Conservation (phyloP, 2,797 vertebrate species). For the Apogon hyalosoma region DNA sequence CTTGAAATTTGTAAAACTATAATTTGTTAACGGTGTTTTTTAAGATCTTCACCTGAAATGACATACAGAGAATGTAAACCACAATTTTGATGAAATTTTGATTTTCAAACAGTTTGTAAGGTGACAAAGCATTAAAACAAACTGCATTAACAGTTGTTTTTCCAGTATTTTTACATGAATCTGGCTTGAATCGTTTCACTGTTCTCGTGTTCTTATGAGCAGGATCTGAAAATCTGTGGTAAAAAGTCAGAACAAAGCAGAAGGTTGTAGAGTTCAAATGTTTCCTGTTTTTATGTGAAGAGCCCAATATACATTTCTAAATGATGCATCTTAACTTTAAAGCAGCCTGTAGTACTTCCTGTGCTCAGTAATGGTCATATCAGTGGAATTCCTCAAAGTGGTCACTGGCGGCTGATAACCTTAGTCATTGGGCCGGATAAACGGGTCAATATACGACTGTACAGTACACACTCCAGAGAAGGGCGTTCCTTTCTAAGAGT, state of each 20-base stretch:
- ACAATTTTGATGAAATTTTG: constrained; percentile 54
- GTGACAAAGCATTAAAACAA: constrained; percentile 71
- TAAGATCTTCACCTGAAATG: constrained; percentile 47
- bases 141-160: constrained; percentile 26
- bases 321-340: constrained; percentile 11
- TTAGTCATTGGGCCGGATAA: constrained; percentile 50
- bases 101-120: constrained; percentile 57
- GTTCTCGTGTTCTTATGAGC: neutral
- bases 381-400: constrained; percentile 69
- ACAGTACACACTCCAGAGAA: constrained; percentile 28
- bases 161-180: neutral
- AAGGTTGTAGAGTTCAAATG: neutral
- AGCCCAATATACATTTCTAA: constrained; percentile 35
- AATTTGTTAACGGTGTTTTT: constrained; percentile 19
- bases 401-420: constrained; percentile 71
- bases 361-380: constrained; percentile 35
- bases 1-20: constrained; percentile 47
- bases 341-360: constrained; percentile 22
- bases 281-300: constrained; percentile 1
- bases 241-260: neutral
- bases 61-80: constrained; percentile 59
- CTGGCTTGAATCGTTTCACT: neutral
- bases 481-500: constrained; percentile 20
- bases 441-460: constrained; percentile 77
- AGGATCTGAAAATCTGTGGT: neutral